phyloP scores from a whole-genome alignment of 2,797 vertebrate species.

The Enteromius treurensis region DNA sequence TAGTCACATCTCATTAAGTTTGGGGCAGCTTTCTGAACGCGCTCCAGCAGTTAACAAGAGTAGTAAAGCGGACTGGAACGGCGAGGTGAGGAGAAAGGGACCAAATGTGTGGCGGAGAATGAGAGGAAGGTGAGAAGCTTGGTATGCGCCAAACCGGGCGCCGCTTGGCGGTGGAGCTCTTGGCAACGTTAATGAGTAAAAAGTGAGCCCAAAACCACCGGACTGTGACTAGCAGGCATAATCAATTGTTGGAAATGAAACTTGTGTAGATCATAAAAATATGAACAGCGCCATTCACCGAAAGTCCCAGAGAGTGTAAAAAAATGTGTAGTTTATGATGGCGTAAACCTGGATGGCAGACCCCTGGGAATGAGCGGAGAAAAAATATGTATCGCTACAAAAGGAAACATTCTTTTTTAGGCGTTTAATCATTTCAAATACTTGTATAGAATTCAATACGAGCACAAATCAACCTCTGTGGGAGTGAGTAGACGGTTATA shows the following conservation, averaged over 20 bases:
- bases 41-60: constrained; percentile 68
- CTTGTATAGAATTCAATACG: constrained; percentile 29
- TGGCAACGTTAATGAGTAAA: constrained; percentile 58
- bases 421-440: constrained; percentile 46
- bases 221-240: constrained; percentile 53
- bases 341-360: constrained; percentile 34
- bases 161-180: constrained; percentile 60
- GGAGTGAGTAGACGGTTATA: constrained; percentile 20
- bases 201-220: constrained; percentile 58
- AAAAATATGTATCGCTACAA: constrained; percentile 41
- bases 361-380: constrained; percentile 25
- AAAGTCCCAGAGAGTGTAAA: constrained; percentile 56
- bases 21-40: constrained; percentile 63
- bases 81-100: constrained; percentile 57
- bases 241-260: constrained; percentile 66
- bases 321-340: constrained; percentile 52
- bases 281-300: constrained; percentile 39
- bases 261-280: constrained; percentile 50
- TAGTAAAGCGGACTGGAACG: constrained; percentile 55
- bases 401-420: constrained; percentile 35
- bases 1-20: constrained; percentile 77
- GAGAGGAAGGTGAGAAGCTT: constrained; percentile 60
- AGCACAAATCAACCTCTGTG: constrained; percentile 38
- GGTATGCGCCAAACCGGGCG: constrained; percentile 42
- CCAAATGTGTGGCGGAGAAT: constrained; percentile 52